Conservation (phyloP, 2,888 invertebrate genomes). For the Thymelicus sylvestris region DNA sequence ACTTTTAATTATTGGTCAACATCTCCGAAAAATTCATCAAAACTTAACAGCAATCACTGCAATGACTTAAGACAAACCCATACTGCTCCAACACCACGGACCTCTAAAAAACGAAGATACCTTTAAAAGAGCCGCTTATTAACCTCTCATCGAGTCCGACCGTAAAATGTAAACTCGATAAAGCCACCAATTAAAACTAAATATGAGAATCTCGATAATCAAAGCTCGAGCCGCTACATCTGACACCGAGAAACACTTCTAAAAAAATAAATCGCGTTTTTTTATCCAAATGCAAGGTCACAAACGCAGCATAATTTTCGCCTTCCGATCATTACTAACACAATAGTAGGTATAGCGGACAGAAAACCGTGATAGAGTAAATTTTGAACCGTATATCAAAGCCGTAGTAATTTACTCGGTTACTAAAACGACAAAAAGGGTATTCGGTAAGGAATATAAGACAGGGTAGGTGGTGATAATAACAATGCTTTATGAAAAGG, state of each 20-base stretch:
- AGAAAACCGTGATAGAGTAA: slow-evolving; percentile 42
- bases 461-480: slow-evolving; percentile 81
- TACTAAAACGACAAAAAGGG: slow-evolving; percentile 52
- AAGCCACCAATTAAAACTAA: slow-evolving; percentile 85
- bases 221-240: slow-evolving; percentile 83
- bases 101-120: slow-evolving; percentile 79
- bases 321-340: slow-evolving; percentile 70
- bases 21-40: background rate
- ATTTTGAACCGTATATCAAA: slow-evolving; percentile 63
- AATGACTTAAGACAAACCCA: slow-evolving; percentile 48
- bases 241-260: slow-evolving; percentile 80
- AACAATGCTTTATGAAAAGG: slow-evolving; percentile 84
- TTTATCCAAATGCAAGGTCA: slow-evolving; percentile 76
- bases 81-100: slow-evolving; percentile 71
- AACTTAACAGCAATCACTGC: slow-evolving; percentile 41
- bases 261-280: slow-evolving; percentile 78
- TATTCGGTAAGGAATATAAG: slow-evolving; percentile 58
- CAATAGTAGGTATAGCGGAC: slow-evolving; percentile 44
- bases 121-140: slow-evolving; percentile 84
- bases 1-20: background rate
- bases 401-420: slow-evolving; percentile 52
- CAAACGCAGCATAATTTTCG: slow-evolving; percentile 80
- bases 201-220: slow-evolving; percentile 84
- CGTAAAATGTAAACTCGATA: slow-evolving; percentile 85
- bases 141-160: slow-evolving; percentile 84